Conservation (phyloP, 2,113 vertebrate genomes). For the Xenotilapia longispinis region DNA sequence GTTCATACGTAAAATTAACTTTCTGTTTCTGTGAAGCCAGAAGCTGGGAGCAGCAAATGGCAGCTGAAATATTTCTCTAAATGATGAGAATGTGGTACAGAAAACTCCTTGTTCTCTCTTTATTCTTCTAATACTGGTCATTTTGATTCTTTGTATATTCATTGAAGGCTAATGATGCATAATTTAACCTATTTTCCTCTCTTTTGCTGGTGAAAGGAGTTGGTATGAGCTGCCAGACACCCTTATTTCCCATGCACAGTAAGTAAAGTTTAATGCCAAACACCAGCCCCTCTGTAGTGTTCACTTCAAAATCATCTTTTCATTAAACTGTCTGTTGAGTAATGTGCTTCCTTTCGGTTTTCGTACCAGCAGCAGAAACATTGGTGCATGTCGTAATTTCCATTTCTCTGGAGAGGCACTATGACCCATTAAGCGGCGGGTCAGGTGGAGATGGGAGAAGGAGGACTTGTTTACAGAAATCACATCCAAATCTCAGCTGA, state of each 20-base stretch:
- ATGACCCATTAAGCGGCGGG: not conserved
- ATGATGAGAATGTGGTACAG: not conserved
- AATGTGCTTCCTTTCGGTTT: not conserved
- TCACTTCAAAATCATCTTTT: not conserved
- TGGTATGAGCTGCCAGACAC: not conserved
- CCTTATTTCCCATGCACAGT: not conserved
- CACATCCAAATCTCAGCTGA: not conserved
- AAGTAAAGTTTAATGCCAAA: not conserved
- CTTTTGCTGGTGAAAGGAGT: not conserved
- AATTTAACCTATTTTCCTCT: not conserved
- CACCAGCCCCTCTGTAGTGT: not conserved
- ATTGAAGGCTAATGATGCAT: not conserved
- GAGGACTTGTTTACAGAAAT: not conserved
- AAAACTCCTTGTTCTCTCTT: not conserved
- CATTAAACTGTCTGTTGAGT: not conserved
- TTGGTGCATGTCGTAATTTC: not conserved
- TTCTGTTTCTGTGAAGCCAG: not conserved
- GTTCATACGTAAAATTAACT: not conserved
- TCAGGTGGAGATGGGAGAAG: not conserved
- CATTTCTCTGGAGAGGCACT: not conserved
- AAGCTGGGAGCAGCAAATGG: not conserved
- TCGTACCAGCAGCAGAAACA: not conserved
- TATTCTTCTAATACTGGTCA: not conserved
- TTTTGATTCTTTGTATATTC: not conserved
- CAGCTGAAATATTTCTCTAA: not conserved